phyloP scores from a whole-genome alignment of 2,797 vertebrate genomes.

The Poecile montanus region DNA sequence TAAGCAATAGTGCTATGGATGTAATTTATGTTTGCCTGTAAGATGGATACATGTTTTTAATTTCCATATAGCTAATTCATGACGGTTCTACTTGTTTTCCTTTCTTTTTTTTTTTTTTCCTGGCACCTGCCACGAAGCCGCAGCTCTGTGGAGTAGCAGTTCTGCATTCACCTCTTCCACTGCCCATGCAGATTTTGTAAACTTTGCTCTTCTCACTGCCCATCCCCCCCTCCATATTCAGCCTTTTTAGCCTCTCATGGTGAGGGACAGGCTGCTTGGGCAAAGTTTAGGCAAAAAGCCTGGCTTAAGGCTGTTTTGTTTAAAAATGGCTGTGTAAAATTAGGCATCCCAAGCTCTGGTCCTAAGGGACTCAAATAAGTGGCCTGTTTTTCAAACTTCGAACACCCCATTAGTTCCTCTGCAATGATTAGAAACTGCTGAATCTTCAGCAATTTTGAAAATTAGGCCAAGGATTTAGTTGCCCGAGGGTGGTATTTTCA shows the following conservation, averaged over 20 bases:
- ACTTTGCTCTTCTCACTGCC: background rate
- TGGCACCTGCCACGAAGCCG: background rate
- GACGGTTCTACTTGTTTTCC: background rate
- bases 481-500: slow-evolving; percentile 33
- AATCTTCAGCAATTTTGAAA: slow-evolving; percentile 48
- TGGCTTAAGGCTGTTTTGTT: background rate
- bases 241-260: background rate
- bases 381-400: background rate
- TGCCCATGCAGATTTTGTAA: background rate
- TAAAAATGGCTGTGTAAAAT: slow-evolving; percentile 24
- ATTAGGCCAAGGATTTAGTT: slow-evolving; percentile 24
- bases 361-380: background rate
- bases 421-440: slow-evolving; percentile 40
- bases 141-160: background rate
- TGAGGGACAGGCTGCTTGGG: background rate
- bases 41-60: background rate
- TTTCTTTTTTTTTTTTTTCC: background rate
- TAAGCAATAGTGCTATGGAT: background rate
- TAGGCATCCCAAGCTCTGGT: background rate
- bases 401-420: background rate
- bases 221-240: background rate
- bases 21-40: background rate
- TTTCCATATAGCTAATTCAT: background rate
- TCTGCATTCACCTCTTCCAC: background rate
- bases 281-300: background rate